Percentiles rank a stretch among this genome's conserved stretches.
Conservation (phyloP, 2,888 invertebrate genomes). For the Monoplex corrugatus region DNA sequence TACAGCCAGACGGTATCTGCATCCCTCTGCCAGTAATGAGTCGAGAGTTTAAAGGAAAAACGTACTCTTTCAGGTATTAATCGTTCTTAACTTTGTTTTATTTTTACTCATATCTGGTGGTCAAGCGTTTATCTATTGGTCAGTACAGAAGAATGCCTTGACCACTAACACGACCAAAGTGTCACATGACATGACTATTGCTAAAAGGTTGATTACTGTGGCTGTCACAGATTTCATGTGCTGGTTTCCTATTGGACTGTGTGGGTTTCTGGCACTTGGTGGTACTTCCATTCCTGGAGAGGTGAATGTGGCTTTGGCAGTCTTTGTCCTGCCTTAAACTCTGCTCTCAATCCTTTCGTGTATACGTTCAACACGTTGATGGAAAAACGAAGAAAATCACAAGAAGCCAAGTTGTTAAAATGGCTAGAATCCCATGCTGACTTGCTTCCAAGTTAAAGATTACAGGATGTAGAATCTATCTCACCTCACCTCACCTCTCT, state of each 20-base stretch:
- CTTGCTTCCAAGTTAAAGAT: no score
- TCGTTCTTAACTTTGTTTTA: background rate
- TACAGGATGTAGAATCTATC: no score
- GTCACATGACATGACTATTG: constrained; percentile 18
- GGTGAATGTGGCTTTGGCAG: background rate
- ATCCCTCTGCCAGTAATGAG: background rate
- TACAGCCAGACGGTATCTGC: constrained; percentile 15
- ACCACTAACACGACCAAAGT: background rate
- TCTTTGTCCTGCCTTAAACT: background rate
- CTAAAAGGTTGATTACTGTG: background rate
- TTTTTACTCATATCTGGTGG: constrained; percentile 2
- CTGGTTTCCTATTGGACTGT: constrained; percentile 23
- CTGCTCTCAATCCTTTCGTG: background rate
- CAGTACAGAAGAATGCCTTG: background rate
- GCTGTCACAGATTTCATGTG: constrained; percentile 21
- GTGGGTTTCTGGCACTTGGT: background rate
- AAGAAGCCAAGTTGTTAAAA: background rate
- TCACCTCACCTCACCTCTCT: no score
- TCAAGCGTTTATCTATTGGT: background rate
- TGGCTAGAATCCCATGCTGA: constrained; percentile 8
- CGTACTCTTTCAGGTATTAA: background rate
- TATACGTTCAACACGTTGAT: background rate
- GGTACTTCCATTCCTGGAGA: background rate
- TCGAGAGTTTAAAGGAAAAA: background rate
- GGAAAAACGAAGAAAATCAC: background rate